Evolutionary conservation across 2,113 vertebrate genomes (phyloP).

Genomic region (Microcebus murinus): DNA sequence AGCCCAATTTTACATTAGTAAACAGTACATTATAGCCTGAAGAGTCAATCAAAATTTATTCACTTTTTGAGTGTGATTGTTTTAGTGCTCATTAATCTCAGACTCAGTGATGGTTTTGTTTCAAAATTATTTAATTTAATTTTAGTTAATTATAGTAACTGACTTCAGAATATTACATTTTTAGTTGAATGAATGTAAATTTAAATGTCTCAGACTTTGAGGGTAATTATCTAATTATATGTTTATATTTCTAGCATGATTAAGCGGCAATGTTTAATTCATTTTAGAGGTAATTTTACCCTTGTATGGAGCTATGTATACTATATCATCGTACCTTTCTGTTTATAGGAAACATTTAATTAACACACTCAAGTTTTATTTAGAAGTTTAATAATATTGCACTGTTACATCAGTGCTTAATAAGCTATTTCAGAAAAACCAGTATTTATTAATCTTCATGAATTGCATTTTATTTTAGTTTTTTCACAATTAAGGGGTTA

Average conservation of each 20-base stretch:
- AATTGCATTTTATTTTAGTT: not conserved
- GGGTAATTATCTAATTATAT: slow-evolving; percentile 55
- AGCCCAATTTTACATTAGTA: slow-evolving; percentile 43
- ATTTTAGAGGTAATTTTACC: slow-evolving; percentile 63
- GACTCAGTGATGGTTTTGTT: slow-evolving; percentile 49
- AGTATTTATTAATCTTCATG: slow-evolving; percentile 36
- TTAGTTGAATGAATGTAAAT: slow-evolving; percentile 48
- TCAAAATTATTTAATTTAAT: slow-evolving; percentile 58
- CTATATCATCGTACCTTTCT: slow-evolving; percentile 29
- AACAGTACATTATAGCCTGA: slow-evolving; percentile 39
- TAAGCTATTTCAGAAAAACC: slow-evolving; percentile 15
- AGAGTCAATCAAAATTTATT: slow-evolving; percentile 35
- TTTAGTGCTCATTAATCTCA: slow-evolving; percentile 54
- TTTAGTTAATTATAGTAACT: slow-evolving; percentile 9
- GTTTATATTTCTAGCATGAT: slow-evolving; percentile 58
- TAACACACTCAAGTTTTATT: slow-evolving; percentile 49
- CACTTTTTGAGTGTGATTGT: not conserved
- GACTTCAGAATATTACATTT: slow-evolving; percentile 41
- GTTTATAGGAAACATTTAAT: slow-evolving; percentile 58
- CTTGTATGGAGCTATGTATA: not conserved
- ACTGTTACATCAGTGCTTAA: not conserved
- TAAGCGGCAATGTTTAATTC: slow-evolving; percentile 45
- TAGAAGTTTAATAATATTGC: slow-evolving; percentile 42
- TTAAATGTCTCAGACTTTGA: slow-evolving; percentile 40
- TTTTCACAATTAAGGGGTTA: slow-evolving; percentile 52